phyloP scores from a whole-genome alignment of 2,113 vertebrate genomes.

The Psittacula cyanocephala region DNA sequence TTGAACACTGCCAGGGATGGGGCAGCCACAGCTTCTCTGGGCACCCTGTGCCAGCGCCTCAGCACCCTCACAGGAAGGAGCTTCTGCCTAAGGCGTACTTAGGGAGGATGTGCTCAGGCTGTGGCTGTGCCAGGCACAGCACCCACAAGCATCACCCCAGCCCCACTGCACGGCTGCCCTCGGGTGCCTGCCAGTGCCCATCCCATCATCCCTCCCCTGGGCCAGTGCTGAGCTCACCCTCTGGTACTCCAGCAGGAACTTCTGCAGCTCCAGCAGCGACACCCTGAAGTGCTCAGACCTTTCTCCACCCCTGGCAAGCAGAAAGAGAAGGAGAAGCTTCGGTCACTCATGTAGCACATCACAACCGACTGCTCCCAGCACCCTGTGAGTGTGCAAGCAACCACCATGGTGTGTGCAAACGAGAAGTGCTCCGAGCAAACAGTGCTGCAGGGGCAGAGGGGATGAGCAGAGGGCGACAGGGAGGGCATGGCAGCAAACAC shows the following conservation, averaged over 20 bases:
- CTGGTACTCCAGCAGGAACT: conserved; percentile 89
- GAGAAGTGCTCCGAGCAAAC: neutral
- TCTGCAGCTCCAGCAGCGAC: conserved; percentile 87
- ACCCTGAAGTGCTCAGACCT: conserved; percentile 84
- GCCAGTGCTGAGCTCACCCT: conserved; percentile 73
- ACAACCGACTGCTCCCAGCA: neutral
- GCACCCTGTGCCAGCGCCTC: neutral
- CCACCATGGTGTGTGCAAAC: rapidly evolving
- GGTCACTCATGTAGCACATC: neutral
- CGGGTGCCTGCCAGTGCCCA: rapidly evolving
- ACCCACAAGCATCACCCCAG: neutral
- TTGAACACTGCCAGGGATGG: neutral
- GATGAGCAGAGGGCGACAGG: neutral
- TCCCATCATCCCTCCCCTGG: neutral
- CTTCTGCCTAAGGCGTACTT: neutral
- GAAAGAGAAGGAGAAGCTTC: neutral
- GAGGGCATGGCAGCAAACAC: neutral
- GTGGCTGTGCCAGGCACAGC: neutral
- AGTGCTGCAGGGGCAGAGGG: neutral
- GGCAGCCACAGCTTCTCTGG: neutral
- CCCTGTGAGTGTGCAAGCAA: neutral
- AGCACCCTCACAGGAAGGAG: neutral
- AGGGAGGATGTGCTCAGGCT: neutral
- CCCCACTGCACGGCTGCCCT: neutral
- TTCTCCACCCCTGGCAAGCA: conserved; percentile 79